phyloP scores from a whole-genome alignment of 64 coral and sea anemone genomes.

The Dendrophyllia cribrosa region DNA sequence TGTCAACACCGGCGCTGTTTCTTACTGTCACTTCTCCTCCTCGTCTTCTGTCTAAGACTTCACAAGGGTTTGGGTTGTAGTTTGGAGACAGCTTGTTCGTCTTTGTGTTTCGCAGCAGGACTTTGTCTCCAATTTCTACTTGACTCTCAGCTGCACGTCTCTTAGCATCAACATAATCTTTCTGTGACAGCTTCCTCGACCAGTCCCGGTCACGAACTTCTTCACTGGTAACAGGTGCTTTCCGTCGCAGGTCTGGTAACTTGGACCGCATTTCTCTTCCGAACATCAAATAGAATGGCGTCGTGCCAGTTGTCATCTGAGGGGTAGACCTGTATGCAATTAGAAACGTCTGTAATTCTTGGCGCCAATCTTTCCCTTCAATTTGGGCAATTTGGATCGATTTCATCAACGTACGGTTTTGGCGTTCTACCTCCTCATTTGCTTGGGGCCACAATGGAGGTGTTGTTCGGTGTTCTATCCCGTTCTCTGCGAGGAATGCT shows the following conservation, averaged over 20 bases:
- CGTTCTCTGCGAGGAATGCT: neutral
- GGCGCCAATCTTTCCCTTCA: constrained; percentile 19
- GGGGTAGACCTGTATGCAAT: neutral
- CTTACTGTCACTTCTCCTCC: neutral
- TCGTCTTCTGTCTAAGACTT: constrained; percentile 14
- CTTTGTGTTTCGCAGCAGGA: neutral
- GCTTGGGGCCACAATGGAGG: neutral
- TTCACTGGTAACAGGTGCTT: neutral
- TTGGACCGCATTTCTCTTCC: neutral
- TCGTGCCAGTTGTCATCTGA: constrained; percentile 1
- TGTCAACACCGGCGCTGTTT: neutral
- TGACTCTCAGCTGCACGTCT: constrained; percentile 1
- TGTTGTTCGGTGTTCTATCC: neutral
- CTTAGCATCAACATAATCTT: constrained; percentile 8
- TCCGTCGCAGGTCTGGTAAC: neutral
- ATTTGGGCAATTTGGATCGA: constrained; percentile 10
- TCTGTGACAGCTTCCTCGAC: constrained; percentile 12
- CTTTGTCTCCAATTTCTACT: neutral
- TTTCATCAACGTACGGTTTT: neutral
- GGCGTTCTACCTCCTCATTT: neutral
- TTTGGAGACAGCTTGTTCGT: neutral
- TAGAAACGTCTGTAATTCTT: neutral
- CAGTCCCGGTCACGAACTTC: neutral
- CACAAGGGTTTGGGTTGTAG: constrained; percentile 20
- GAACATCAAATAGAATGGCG: constrained; percentile 7